These are phyloP conservation scores for Aeoliscus strigatus DNA, from an alignment of 2,797 vertebrate genomes.

Conservation along the genomic window DNA sequence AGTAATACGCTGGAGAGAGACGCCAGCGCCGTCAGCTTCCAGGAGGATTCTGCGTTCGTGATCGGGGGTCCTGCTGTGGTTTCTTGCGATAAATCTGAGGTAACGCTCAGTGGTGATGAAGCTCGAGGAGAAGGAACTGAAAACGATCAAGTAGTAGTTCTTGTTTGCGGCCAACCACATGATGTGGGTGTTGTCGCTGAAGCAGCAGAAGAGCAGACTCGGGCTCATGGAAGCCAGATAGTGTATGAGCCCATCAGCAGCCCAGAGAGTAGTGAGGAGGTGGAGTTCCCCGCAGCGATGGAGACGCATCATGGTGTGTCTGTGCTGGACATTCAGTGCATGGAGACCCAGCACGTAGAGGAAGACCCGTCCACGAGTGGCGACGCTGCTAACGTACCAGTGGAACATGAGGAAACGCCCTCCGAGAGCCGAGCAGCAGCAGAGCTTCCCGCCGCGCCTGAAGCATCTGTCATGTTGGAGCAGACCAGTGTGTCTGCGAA, in stretches of 20 bases:
- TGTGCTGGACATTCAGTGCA: constrained; percentile 37
- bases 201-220: constrained; percentile 38
- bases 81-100: constrained; percentile 15
- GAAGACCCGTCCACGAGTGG: background rate
- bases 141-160: constrained; percentile 32
- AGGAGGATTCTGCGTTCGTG: constrained; percentile 12
- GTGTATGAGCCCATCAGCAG: constrained; percentile 71
- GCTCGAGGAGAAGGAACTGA: constrained; percentile 22
- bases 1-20: constrained; percentile 13
- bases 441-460: constrained; percentile 43
- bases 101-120: constrained; percentile 11
- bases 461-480: constrained; percentile 33
- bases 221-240: constrained; percentile 47
- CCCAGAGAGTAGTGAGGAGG: constrained; percentile 57
- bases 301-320: constrained; percentile 32
- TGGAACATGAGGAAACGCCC: background rate
- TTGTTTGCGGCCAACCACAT: constrained; percentile 44
- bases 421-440: background rate
- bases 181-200: constrained; percentile 25
- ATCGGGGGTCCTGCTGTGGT: constrained; percentile 24
- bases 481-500: constrained; percentile 29
- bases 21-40: constrained; percentile 12
- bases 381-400: background rate
- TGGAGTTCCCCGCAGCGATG: constrained; percentile 23
- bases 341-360: constrained; percentile 22